phyloP scores from a whole-genome alignment of 2,888 invertebrate genomes.

The Rhagonycha lutea region DNA sequence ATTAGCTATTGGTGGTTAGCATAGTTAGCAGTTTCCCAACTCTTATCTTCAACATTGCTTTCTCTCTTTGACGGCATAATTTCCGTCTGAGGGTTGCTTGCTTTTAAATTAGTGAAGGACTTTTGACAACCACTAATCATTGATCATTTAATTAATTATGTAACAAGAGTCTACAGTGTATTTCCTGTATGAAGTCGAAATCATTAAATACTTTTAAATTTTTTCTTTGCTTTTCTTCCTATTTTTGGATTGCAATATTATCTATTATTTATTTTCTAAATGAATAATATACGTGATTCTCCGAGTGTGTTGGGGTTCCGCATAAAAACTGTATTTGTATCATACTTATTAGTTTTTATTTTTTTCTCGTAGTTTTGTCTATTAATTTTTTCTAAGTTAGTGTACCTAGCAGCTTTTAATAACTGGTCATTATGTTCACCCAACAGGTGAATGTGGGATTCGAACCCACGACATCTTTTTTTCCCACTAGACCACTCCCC shows the following conservation, averaged over 20 bases:
- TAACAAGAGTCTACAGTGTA: background rate
- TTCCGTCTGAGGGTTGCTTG: background rate
- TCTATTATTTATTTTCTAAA: background rate
- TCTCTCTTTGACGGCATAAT: background rate
- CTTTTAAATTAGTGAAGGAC: background rate
- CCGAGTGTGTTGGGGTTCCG: no score
- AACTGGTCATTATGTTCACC: background rate
- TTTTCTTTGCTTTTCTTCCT: background rate
- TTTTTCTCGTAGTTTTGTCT: no score
- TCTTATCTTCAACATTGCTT: background rate
- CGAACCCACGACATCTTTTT: background rate
- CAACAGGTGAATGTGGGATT: background rate
- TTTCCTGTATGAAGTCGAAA: background rate
- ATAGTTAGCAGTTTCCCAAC: background rate
- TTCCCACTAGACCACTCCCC: background rate
- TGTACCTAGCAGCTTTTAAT: no score
- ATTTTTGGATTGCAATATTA: background rate
- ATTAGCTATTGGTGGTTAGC: background rate
- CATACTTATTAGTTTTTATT: no score
- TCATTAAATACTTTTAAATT: background rate
- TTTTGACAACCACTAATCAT: background rate
- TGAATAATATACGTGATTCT: no score
- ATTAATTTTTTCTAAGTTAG: no score
- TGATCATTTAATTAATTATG: background rate
- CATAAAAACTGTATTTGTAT: no score